Percentiles rank a stretch among this genome's conserved stretches.
phyloP scores from a whole-genome alignment of 1,140 invertebrate genomes.

The Drosophila repletoides region DNA sequence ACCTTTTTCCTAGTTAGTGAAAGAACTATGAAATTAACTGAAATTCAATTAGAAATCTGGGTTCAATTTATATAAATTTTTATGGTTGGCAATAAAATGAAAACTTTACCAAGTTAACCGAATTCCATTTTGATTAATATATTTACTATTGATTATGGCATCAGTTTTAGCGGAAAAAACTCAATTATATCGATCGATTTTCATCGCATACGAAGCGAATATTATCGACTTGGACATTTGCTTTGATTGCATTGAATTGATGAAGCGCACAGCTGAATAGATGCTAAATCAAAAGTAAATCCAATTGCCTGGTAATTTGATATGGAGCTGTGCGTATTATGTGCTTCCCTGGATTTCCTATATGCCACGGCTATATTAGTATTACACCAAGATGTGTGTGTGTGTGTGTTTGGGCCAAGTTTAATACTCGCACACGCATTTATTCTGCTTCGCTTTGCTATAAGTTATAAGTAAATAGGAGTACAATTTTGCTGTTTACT shows the following conservation, averaged over 20 bases:
- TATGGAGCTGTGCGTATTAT: too few species aligned
- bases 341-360: not conserved
- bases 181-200: constrained; percentile 23
- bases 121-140: too few species aligned
- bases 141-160: not conserved
- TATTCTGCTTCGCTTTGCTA: not conserved
- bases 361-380: constrained; percentile 1
- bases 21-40: too few species aligned
- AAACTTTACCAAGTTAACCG: too few species aligned
- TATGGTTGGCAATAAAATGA: too few species aligned
- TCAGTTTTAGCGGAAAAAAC: not conserved
- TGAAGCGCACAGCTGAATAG: constrained; percentile 33
- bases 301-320: constrained; percentile 41
- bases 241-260: constrained; percentile 63
- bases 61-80: too few species aligned
- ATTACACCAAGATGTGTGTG: too few species aligned
- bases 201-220: constrained; percentile 1
- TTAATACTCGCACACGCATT: not conserved
- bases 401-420: not conserved
- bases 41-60: too few species aligned
- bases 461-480: not conserved
- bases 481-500: not conserved
- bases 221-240: constrained; percentile 15
- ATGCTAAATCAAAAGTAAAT: constrained; percentile 52
- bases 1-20: too few species aligned